These are phyloP conservation scores for Cryptotermes secundus DNA, from an alignment of 1,140 invertebrate species.

Conservation along the genomic window DNA sequence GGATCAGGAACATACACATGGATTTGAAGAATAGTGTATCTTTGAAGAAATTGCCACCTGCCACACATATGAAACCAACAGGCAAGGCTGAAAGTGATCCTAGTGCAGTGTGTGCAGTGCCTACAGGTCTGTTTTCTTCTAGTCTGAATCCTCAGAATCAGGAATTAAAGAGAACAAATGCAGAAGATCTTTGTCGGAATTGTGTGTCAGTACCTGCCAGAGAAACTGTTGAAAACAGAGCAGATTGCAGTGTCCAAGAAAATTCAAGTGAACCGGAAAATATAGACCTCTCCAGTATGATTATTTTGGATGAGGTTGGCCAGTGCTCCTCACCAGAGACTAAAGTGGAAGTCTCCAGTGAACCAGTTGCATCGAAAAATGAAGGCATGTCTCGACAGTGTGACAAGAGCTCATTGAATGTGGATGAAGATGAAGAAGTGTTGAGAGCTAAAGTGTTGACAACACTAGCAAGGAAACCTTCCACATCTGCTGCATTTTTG, in stretches of 20 bases:
- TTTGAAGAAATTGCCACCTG: too few species aligned
- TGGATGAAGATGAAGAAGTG: slow-evolving; percentile 49
- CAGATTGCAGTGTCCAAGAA: background rate
- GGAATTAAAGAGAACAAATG: too few species aligned
- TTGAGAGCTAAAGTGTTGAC: slow-evolving; percentile 47
- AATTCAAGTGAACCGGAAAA: background rate
- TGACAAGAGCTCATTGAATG: slow-evolving; percentile 35
- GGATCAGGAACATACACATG: background rate
- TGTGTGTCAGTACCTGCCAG: too few species aligned
- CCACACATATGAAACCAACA: too few species aligned
- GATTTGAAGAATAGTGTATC: too few species aligned
- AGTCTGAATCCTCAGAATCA: too few species aligned
- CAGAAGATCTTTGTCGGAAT: too few species aligned
- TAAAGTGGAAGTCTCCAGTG: background rate
- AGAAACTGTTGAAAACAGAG: background rate
- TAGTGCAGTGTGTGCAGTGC: too few species aligned
- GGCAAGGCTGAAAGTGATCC: too few species aligned
- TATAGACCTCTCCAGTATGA: background rate
- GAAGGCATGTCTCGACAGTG: background rate
- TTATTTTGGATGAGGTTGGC: slow-evolving; percentile 10
- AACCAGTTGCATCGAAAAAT: background rate
- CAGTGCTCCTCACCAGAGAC: background rate
- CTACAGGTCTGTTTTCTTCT: too few species aligned
- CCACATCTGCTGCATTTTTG: slow-evolving; percentile 37
- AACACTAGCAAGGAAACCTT: slow-evolving; percentile 44